Evolutionary conservation across 2,113 vertebrate species (phyloP).

Genomic region (Laticauda colubrina): DNA sequence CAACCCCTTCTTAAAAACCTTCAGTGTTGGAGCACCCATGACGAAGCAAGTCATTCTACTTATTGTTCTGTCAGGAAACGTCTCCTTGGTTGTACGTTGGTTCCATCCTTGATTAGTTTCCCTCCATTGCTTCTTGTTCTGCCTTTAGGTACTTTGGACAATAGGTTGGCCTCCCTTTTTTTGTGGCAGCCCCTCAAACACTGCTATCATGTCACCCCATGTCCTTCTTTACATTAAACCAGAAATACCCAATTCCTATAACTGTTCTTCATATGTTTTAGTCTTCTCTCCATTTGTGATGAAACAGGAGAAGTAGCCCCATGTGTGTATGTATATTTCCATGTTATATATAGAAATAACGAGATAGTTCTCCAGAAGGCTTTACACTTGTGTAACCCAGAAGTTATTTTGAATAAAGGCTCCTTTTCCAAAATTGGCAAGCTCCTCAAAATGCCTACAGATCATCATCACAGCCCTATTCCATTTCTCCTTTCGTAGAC

Average conservation of each 20-base stretch:
- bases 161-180: not conserved
- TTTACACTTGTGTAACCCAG: constrained; percentile 1
- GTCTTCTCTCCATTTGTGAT: not conserved
- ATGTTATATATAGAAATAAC: not conserved
- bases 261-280: not conserved
- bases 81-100: not conserved
- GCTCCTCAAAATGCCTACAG: not conserved
- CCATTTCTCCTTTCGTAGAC: not conserved
- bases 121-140: not conserved
- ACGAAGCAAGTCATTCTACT: not conserved
- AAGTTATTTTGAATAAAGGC: constrained; percentile 7
- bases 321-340: not conserved
- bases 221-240: not conserved
- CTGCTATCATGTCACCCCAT: not conserved
- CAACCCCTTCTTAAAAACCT: not conserved
- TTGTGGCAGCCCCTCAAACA: not conserved
- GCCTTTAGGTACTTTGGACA: not conserved
- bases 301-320: not conserved
- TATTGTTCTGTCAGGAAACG: not conserved
- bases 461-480: not conserved
- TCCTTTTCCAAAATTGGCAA: not conserved
- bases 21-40: not conserved
- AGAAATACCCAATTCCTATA: not conserved
- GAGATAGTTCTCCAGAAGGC: not conserved
- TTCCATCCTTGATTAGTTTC: not conserved